Conservation (phyloP, 2,888 invertebrate genomes). For the Pseudococcus viburni region DNA sequence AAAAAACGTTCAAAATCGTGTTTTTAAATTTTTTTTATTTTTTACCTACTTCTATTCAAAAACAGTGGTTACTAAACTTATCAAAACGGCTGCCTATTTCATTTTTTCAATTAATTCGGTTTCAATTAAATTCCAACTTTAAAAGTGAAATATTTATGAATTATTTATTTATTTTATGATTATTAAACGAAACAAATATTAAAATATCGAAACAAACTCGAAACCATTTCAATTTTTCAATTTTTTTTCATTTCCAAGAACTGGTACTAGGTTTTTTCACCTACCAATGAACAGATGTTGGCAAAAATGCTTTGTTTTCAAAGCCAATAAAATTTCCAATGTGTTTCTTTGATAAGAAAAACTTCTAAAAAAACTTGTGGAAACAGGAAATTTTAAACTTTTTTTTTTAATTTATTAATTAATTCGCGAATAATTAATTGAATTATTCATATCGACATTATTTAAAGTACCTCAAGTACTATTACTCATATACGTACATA, state of each 20-base stretch:
- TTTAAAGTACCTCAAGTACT: neutral
- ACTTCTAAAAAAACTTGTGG: no score
- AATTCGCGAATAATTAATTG: neutral
- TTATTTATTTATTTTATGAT: no score
- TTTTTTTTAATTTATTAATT: neutral
- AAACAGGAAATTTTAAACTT: no score
- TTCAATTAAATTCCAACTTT: no score
- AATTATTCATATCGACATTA: neutral
- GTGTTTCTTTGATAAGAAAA: constrained; percentile 5
- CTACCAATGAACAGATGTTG: neutral
- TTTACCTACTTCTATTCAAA: no score
- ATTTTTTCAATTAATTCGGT: no score
- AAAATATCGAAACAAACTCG: neutral
- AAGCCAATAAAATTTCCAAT: constrained; percentile 26
- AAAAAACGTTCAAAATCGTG: no score
- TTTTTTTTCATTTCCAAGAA: neutral
- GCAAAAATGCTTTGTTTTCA: neutral
- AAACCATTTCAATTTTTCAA: neutral
- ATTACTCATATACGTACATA: neutral
- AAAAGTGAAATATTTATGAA: no score
- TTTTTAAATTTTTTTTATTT: no score
- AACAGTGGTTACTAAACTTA: no score
- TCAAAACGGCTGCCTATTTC: no score
- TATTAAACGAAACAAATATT: neutral
- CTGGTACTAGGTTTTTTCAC: neutral